Percentiles rank a stretch among this genome's conserved stretches.
Evolutionary conservation across 1,140 invertebrate genomes (phyloP).

Genomic region (Panagrolaimus sp.): DNA sequence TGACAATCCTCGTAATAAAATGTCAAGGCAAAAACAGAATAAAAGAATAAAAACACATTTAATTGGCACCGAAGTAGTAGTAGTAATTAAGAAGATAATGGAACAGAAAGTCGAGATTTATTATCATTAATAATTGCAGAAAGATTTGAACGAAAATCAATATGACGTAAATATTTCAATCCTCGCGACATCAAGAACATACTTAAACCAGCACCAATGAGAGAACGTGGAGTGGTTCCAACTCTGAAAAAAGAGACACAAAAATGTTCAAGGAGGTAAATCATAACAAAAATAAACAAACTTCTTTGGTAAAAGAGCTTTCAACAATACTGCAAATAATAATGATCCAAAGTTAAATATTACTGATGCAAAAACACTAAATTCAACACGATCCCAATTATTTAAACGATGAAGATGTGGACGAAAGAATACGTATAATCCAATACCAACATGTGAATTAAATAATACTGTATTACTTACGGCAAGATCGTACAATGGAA

Average conservation of each 20-base stretch:
- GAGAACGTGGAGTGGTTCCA: constrained; percentile 3
- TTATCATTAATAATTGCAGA: too few relatives aligned
- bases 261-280: not conserved
- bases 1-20: too few relatives aligned
- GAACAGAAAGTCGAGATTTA: too few relatives aligned
- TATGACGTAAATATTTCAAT: constrained; percentile 34
- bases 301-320: constrained; percentile 66
- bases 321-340: constrained; percentile 69
- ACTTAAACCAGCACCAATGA: constrained; percentile 28
- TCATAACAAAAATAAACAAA: constrained; percentile 23
- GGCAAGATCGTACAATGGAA: constrained; percentile 40
- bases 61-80: too few relatives aligned
- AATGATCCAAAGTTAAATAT: constrained; percentile 74
- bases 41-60: too few relatives aligned
- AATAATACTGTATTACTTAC: constrained; percentile 38
- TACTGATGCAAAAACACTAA: constrained; percentile 38
- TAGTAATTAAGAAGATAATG: too few relatives aligned
- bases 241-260: constrained; percentile 21
- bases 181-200: constrained; percentile 27
- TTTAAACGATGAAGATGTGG: constrained; percentile 30
- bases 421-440: constrained; percentile 42
- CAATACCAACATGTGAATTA: constrained; percentile 41
- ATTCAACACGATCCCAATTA: constrained; percentile 34
- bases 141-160: constrained; percentile 22
- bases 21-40: too few relatives aligned